Percentiles rank a stretch among this genome's conserved stretches.
Conservation (phyloP, 2,113 vertebrate genomes). For the Agelaius phoeniceus region DNA sequence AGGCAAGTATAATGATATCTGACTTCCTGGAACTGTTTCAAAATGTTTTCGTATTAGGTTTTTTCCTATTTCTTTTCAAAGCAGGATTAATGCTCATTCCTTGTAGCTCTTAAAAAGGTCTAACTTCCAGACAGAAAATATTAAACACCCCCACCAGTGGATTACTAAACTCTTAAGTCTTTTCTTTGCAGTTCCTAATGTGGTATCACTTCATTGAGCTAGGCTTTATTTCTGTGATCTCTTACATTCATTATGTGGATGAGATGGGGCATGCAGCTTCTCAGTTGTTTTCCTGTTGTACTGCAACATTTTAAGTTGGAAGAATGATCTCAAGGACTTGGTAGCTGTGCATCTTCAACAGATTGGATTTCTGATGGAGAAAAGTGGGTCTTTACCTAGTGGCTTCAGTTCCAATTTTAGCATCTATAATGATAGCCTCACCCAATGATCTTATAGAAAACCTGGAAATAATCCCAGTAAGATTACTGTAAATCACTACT, state of each 20-base stretch:
- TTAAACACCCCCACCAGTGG: neutral
- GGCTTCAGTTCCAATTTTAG: neutral
- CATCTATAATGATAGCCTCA: neutral
- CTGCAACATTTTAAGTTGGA: neutral
- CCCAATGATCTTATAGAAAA: neutral
- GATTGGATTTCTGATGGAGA: neutral
- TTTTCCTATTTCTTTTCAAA: neutral
- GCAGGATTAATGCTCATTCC: neutral
- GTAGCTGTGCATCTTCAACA: neutral
- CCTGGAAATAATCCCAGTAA: neutral
- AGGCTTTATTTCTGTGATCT: neutral
- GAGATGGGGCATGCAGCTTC: neutral
- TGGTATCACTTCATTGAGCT: neutral
- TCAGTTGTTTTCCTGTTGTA: neutral
- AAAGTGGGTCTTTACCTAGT: neutral
- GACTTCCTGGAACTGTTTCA: slow-evolving; percentile 47
- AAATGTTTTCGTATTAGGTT: neutral
- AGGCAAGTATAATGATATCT: slow-evolving; percentile 42
- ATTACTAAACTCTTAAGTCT: slow-evolving; percentile 10
- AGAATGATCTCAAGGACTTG: neutral
- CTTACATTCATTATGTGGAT: neutral
- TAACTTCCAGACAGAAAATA: slow-evolving; percentile 23
- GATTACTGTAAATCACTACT: neutral
- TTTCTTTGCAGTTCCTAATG: neutral
- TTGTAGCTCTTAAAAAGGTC: neutral